Base-by-base conservation (phyloP, 2,888 invertebrate species). In the Coenonympha glycerion region DNA sequence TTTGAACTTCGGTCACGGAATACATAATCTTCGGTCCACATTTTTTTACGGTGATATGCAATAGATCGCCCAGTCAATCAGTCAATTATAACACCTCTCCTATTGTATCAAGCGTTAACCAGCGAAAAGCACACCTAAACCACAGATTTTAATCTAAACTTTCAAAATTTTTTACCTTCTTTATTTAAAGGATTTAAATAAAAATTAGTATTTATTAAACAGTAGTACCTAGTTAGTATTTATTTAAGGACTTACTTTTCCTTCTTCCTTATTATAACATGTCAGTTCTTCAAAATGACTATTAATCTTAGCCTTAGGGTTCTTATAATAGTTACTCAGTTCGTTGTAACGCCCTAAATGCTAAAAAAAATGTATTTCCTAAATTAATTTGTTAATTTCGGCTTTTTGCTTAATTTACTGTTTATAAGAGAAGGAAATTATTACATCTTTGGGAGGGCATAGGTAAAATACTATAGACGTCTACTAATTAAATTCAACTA, bases 241-340 rank as follows among this genome's bases (percentile, higher is more conserved):
- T 16, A 8, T 16, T 16, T 6, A 3, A 3, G 33, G 9, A 53
- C 56, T 60, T 69, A 85, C 85, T 78, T 77, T 81, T 59, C 61
- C 73, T n/a, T 60, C 58, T 9, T 63, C 61, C 55, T 69, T 64
- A 28, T 73, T 60, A 49, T 74, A 79, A 53, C 86, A 86, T 6
- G 67, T 60, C 18, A 86, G 58, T 60, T 86, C 86, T 61, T 86
- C 86, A 54, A 86, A 86, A 54, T 85, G 86, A 34, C 73, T 76
- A 49, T 79, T 86, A 2, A 79, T 3, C 39, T 66, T 65, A 1
- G 64, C 53, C 64, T 75, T 81, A 1, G 86, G 86, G 52, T 70
- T 57, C 57, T 63, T 68, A 55, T 79, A 85, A 62, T 86, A 86
- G 39, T 60, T 68, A 40, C 68, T 64, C 33, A 86, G 53, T 61